These are phyloP conservation scores for Gallinago media DNA, from an alignment of 2,113 vertebrate genomes.

Conservation along the genomic window DNA sequence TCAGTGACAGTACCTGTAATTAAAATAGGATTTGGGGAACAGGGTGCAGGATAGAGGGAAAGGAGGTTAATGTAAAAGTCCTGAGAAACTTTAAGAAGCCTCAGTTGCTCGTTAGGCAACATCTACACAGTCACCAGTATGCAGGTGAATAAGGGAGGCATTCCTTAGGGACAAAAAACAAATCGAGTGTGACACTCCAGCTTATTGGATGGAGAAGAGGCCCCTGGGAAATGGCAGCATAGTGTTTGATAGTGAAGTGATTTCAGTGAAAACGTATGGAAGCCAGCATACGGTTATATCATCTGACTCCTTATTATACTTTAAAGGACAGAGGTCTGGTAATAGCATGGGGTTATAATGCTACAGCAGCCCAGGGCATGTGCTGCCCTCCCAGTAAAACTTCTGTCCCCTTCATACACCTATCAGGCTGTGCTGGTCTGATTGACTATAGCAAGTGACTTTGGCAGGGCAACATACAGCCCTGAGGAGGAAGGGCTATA, in stretches of 20 bases:
- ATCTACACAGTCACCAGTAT: background rate
- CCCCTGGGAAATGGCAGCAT: background rate
- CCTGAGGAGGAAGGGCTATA: background rate
- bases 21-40: background rate
- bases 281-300: background rate
- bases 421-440: constrained; percentile 1
- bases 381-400: background rate
- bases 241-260: background rate
- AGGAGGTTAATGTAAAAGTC: background rate
- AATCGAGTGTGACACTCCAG: background rate
- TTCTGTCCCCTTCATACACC: background rate
- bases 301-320: constrained; percentile 13
- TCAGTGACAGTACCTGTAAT: background rate
- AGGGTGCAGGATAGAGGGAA: background rate
- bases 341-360: background rate
- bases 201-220: background rate
- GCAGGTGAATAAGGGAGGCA: background rate
- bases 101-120: background rate
- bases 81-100: background rate
- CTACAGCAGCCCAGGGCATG: background rate
- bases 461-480: background rate
- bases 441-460: constrained; percentile 66
- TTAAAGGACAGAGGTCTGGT: constrained; percentile 17
- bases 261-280: background rate
- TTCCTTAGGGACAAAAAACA: background rate